A percentile compares a stretch with the other conserved stretches of the same genome.
phyloP scores from a whole-genome alignment of 2,797 vertebrate genomes.

The Trachurus trachurus region DNA sequence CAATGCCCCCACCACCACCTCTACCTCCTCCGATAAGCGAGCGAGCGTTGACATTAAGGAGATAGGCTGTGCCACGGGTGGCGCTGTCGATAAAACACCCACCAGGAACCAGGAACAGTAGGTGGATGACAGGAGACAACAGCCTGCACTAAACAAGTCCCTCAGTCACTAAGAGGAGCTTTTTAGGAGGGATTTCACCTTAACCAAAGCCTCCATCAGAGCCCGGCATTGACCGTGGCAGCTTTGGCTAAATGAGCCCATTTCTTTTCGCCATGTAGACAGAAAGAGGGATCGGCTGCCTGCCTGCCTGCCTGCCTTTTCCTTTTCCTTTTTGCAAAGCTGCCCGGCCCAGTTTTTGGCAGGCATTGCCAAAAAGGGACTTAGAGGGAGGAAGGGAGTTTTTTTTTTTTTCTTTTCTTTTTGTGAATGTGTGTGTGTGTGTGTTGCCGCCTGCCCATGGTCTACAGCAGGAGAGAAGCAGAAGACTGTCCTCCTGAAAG shows the following conservation, averaged over 20 bases:
- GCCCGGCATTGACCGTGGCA: constrained; percentile 77
- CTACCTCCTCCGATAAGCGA: constrained; percentile 20
- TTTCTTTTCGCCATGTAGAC: constrained; percentile 84
- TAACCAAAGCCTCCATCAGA: constrained; percentile 81
- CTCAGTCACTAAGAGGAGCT: constrained; percentile 64
- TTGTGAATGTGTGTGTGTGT: no score
- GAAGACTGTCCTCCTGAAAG: constrained; percentile 80
- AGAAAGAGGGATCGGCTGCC: constrained; percentile 81
- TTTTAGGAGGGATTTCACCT: constrained; percentile 75
- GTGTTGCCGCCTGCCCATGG: constrained; percentile 63
- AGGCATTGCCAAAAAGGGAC: constrained; percentile 84
- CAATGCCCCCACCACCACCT: constrained; percentile 40
- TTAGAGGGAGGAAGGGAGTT: constrained; percentile 82
- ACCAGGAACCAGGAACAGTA: constrained; percentile 59
- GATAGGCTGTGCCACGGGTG: constrained; percentile 62
- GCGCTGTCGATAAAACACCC: constrained; percentile 71
- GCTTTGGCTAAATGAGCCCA: constrained; percentile 83
- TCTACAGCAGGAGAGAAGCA: constrained; percentile 80
- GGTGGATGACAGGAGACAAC: constrained; percentile 73
- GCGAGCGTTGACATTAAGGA: constrained; percentile 47
- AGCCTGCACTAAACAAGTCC: constrained; percentile 59
- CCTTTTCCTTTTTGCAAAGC: constrained; percentile 77
- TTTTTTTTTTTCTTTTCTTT: constrained; percentile 24
- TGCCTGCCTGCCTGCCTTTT: constrained; percentile 54
- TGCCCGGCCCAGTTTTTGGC: constrained; percentile 81